Conservation (phyloP, 2,888 invertebrate genomes). For the Chalcis sispes region DNA sequence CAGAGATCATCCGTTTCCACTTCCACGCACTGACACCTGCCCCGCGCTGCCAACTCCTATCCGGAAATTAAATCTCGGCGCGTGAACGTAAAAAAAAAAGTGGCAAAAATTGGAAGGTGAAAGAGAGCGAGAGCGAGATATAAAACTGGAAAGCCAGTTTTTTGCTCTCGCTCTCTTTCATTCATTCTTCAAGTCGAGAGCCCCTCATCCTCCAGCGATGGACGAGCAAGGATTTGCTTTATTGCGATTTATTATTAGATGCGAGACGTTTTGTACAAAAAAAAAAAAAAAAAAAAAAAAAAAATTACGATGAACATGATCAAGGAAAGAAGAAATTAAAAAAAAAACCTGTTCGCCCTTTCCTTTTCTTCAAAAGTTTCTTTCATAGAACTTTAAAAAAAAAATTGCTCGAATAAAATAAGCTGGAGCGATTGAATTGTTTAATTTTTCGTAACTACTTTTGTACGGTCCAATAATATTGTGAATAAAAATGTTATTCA, state of each 20-base stretch:
- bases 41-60: slow-evolving; percentile 22
- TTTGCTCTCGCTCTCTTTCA: too few relatives aligned
- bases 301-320: too few relatives aligned
- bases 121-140: slow-evolving; percentile 7
- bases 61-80: slow-evolving; percentile 60
- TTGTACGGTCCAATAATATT: too few relatives aligned
- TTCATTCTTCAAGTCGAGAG: neutral
- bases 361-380: too few relatives aligned
- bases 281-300: too few relatives aligned
- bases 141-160: slow-evolving; percentile 33
- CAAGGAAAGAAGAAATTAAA: too few relatives aligned
- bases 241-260: slow-evolving; percentile 38
- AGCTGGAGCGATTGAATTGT: too few relatives aligned
- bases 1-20: slow-evolving; percentile 72
- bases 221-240: slow-evolving; percentile 34
- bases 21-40: slow-evolving; percentile 58
- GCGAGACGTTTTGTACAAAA: neutral
- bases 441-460: too few relatives aligned
- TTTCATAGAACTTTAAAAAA: too few relatives aligned
- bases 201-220: slow-evolving; percentile 9
- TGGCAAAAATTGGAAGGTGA: neutral
- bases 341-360: too few relatives aligned
- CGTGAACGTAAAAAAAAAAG: slow-evolving; percentile 47
- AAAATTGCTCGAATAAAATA: too few relatives aligned
- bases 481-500: too few relatives aligned